A percentile compares a stretch with the other conserved stretches of the same genome.
phyloP scores from a whole-genome alignment of 2,113 vertebrate species.

The Corapipo altera region DNA sequence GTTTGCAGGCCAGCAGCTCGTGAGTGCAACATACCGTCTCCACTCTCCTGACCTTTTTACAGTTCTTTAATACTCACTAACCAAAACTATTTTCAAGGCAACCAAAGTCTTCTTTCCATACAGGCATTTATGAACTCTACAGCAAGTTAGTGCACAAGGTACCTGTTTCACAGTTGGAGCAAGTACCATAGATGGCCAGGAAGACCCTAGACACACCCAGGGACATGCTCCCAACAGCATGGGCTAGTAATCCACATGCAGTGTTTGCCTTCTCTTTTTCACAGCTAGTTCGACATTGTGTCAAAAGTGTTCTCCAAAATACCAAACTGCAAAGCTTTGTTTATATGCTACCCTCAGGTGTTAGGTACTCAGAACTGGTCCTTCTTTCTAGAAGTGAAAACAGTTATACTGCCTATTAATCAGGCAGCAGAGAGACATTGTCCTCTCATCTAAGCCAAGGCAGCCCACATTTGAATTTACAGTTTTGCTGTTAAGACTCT shows the following conservation, averaged over 20 bases:
- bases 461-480: not conserved
- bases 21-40: not conserved
- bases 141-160: not conserved
- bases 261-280: not conserved
- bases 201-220: not conserved
- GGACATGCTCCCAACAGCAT: not conserved
- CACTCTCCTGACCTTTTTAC: not conserved
- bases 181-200: not conserved
- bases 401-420: not conserved
- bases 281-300: not conserved
- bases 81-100: not conserved
- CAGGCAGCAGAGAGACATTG: not conserved
- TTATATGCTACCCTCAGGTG: not conserved
- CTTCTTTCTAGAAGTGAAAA: not conserved
- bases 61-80: not conserved
- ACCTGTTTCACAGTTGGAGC: not conserved
- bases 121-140: fast-evolving
- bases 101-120: not conserved
- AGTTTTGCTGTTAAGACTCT: not conserved
- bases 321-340: not conserved
- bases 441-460: not conserved
- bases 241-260: too few relatives aligned
- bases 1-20: not conserved
- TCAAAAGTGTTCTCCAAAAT: not conserved
- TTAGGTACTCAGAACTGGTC: not conserved